Evolutionary conservation across 1,140 invertebrate genomes (phyloP).

Genomic region (Campoletis sonorensis): DNA sequence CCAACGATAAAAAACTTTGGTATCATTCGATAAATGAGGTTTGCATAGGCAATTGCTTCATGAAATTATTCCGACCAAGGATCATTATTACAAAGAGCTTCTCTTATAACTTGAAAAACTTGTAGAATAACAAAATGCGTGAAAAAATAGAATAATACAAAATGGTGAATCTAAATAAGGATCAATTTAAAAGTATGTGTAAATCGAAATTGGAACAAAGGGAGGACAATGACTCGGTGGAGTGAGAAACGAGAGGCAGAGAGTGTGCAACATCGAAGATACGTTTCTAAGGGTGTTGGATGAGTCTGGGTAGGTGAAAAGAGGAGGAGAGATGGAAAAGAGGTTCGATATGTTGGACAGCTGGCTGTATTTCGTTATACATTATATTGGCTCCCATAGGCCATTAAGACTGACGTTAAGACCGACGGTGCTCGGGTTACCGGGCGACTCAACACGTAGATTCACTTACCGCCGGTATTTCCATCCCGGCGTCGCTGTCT

Average conservation of each 20-base stretch:
- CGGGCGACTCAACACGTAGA: constrained; percentile 47
- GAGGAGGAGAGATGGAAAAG: constrained; percentile 33
- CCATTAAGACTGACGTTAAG: constrained; percentile 59
- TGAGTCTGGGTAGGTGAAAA: background rate
- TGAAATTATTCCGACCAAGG: no score
- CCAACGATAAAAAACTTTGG: no score
- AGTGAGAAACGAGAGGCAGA: background rate
- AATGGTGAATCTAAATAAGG: no score
- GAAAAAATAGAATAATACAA: no score
- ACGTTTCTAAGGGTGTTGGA: background rate
- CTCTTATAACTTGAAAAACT: no score
- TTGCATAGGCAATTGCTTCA: no score
- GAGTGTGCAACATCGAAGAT: background rate
- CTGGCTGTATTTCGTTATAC: constrained; percentile 62
- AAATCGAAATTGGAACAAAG: background rate
- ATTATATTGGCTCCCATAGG: constrained; percentile 61
- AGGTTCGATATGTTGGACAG: constrained; percentile 57
- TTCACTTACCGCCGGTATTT: constrained; percentile 58
- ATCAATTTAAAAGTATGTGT: no score
- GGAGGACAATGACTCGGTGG: constrained; percentile 26
- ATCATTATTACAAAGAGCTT: no score
- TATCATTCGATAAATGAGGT: no score
- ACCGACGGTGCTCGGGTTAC: constrained; percentile 58
- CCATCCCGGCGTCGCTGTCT: constrained; percentile 51
- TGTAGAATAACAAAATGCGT: no score